These are phyloP conservation scores for Calosoma granatense DNA, from an alignment of 1,140 invertebrate species.

Conservation along the genomic window DNA sequence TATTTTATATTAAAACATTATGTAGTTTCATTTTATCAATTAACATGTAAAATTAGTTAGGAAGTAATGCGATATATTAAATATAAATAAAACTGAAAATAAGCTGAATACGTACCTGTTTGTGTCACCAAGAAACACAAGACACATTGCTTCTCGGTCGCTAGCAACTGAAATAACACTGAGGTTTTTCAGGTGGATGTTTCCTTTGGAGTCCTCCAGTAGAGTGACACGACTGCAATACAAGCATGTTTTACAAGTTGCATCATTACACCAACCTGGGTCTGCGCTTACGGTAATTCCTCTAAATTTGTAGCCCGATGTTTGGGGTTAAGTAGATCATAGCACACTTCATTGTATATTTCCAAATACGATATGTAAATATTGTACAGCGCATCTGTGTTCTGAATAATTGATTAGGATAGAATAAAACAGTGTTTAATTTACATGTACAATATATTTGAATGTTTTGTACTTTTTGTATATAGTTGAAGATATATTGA, in stretches of 20 bases:
- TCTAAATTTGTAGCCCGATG: slow-evolving; percentile 40
- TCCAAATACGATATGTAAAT: slow-evolving; percentile 42
- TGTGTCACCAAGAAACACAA: slow-evolving; percentile 49
- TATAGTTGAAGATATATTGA: slow-evolving; percentile 43
- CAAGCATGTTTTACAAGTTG: not conserved
- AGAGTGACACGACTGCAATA: slow-evolving; percentile 41
- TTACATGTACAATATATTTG: not conserved
- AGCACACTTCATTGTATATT: slow-evolving; percentile 48
- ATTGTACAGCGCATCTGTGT: slow-evolving; percentile 30
- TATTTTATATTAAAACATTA: too few relatives aligned
- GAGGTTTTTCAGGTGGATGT: slow-evolving; percentile 50
- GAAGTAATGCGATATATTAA: not conserved
- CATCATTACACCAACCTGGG: not conserved
- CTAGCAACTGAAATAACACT: slow-evolving; percentile 42
- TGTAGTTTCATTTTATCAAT: too few relatives aligned
- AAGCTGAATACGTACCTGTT: slow-evolving; percentile 39
- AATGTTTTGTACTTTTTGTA: slow-evolving; percentile 35
- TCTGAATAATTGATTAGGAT: slow-evolving; percentile 19
- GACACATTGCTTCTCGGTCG: slow-evolving; percentile 49
- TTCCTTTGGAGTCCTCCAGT: slow-evolving; percentile 47
- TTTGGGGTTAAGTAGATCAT: slow-evolving; percentile 49
- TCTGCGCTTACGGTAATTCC: slow-evolving; percentile 43
- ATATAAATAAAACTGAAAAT: slow-evolving; percentile 8
- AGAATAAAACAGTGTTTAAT: not conserved
- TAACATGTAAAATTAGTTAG: slow-evolving; percentile 10